phyloP scores from a whole-genome alignment of 2,888 invertebrate genomes.

The Platynereis dumerilii region DNA sequence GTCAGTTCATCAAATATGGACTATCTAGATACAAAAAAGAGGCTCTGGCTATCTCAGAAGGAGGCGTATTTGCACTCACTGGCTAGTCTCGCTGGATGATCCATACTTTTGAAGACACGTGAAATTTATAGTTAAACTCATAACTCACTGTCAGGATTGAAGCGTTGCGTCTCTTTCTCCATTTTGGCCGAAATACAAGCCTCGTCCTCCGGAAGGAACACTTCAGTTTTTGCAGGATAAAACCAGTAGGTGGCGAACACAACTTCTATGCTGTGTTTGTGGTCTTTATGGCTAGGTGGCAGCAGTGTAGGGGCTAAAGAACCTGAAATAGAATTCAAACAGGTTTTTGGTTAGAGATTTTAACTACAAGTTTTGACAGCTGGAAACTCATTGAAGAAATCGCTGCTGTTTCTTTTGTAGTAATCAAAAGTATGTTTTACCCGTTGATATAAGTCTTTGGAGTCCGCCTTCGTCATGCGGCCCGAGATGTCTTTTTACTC shows the following conservation, averaged over 20 bases:
- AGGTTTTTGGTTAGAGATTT: too few species aligned
- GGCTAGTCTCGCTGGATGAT: too few species aligned
- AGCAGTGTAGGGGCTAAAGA: constrained; percentile 64
- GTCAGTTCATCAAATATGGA: too few species aligned
- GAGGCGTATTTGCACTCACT: too few species aligned
- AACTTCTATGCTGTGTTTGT: constrained; percentile 68
- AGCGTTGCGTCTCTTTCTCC: constrained; percentile 59
- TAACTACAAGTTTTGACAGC: too few species aligned
- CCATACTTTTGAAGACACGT: too few species aligned
- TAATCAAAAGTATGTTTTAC: too few species aligned
- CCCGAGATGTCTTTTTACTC: constrained; percentile 59
- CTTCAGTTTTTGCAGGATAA: constrained; percentile 69
- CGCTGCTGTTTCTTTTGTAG: too few species aligned
- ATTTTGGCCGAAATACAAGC: constrained; percentile 71
- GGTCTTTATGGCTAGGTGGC: constrained; percentile 56
- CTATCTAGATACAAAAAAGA: too few species aligned
- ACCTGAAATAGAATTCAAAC: constrained; percentile 55
- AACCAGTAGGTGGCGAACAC: constrained; percentile 79
- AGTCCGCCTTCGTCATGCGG: constrained; percentile 64
- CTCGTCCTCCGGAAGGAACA: constrained; percentile 70
- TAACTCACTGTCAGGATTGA: constrained; percentile 57
- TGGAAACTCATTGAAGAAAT: too few species aligned
- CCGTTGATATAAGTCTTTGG: constrained; percentile 64
- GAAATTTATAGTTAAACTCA: too few species aligned
- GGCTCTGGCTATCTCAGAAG: too few species aligned